Base-by-base conservation (phyloP, 1,140 invertebrate species). In the Dinoponera quadriceps region DNA sequence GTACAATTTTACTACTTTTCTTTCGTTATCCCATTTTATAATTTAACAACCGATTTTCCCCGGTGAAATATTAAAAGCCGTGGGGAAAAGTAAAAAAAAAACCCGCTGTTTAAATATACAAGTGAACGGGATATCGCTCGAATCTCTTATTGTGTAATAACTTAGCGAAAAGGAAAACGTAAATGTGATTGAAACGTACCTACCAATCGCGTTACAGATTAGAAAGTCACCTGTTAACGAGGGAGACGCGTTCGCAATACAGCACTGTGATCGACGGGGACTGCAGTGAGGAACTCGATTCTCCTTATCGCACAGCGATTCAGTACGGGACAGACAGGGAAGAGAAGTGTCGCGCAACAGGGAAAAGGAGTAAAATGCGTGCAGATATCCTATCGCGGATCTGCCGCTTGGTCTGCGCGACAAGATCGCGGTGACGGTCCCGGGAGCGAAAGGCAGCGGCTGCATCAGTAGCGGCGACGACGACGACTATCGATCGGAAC, bases 371-470 rank as follows among this genome's bases (percentile, higher is more conserved):
- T n/a, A 13, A 44, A n/a, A 20, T 20, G 20, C 20, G 55, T 25
- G 2, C 3, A 13, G 14, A 44, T 51, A 22, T 27, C 22, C 27
- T 69, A 44, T 69, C 75, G 22, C 63, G 49, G 49, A 69, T 68
- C 63, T 68, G 4, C 33, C 25, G 22, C 0, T 44, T 20, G 63
- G 14, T 68, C 9, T 33, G 54, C 65, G 65, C n/a, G 75, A 57
- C 49, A 78, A n/a, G 25, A 80, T 80, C 63, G 65, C 65, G 75
- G 33, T 13, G 57, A 55, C 63, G 62, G 18, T 78, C 49, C 62
- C 62, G 51, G 63, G 63, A 68, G 33, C 75, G 63, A 78, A 60
- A 77, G 44, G 59, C 44, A 65, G 51, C 49, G 62, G 63, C 74
- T 18, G 62, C 62, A 29, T 62, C 51, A 48, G 57, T 38, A 57